A percentile compares a stretch with the other conserved stretches of the same genome.
Conservation (phyloP, 2,888 invertebrate genomes). For the Agrotis ipsilon region DNA sequence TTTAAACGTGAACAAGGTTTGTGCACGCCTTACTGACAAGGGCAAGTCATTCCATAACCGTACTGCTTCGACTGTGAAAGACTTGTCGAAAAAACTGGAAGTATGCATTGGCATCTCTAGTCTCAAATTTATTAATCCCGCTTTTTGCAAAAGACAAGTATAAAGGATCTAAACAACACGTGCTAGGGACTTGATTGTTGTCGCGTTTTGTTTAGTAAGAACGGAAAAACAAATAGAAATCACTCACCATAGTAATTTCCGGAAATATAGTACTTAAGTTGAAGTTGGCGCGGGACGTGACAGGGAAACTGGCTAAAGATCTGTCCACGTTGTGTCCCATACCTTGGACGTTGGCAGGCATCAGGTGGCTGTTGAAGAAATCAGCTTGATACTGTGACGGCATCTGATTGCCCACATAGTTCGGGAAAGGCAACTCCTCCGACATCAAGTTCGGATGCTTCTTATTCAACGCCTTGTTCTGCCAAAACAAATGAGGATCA, state of each 20-base stretch:
- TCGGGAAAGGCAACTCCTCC: slow-evolving; percentile 85
- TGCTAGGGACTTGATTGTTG: too few relatives aligned
- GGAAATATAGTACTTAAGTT: slow-evolving; percentile 96
- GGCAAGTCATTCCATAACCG: too few relatives aligned
- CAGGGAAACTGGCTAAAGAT: slow-evolving; percentile 82
- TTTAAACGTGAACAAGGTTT: too few relatives aligned
- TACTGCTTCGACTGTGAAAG: too few relatives aligned
- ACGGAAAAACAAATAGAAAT: background rate
- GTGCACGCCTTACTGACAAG: too few relatives aligned
- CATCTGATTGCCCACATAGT: slow-evolving; percentile 86
- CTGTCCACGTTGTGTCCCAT: slow-evolving; percentile 81
- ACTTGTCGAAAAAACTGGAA: too few relatives aligned
- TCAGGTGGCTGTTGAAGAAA: slow-evolving; percentile 85
- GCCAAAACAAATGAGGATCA: slow-evolving; percentile 84
- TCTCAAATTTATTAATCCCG: too few relatives aligned
- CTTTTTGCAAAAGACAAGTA: too few relatives aligned
- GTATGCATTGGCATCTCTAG: too few relatives aligned
- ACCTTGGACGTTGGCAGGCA: slow-evolving; percentile 84
- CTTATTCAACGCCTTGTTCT: slow-evolving; percentile 81
- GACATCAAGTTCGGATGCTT: slow-evolving; percentile 82
- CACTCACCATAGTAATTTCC: slow-evolving; percentile 93
- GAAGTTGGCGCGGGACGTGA: slow-evolving; percentile 93
- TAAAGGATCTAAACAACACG: too few relatives aligned
- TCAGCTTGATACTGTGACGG: slow-evolving; percentile 86
- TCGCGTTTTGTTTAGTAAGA: too few relatives aligned